A percentile compares a stretch with the other conserved stretches of the same genome.
These are phyloP conservation scores for Drosophila obscura DNA, from an alignment of 1,140 invertebrate species.

Conservation along the genomic window DNA sequence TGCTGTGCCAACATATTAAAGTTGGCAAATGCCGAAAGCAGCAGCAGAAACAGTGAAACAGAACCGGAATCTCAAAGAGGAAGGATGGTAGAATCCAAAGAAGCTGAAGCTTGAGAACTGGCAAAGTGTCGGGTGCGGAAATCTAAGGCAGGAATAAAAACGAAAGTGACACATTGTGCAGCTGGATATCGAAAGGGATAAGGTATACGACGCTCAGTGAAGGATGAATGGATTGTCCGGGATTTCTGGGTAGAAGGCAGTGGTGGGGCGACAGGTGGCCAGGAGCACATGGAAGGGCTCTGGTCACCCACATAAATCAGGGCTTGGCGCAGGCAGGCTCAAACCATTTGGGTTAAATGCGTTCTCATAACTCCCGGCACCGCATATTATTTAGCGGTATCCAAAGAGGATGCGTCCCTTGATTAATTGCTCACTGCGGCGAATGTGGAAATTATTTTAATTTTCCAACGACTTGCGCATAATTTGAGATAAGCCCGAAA, in stretches of 20 bases:
- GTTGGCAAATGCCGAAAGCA: conserved; percentile 48
- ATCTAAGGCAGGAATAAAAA: conserved; percentile 59
- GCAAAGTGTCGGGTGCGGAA: conserved; percentile 61
- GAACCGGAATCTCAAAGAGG: conserved; percentile 4
- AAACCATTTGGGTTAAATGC: conserved; percentile 32
- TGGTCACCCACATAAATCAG: conserved; percentile 46
- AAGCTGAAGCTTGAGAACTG: conserved; percentile 10
- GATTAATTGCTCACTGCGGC: conserved; percentile 74
- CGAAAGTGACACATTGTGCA: conserved; percentile 64
- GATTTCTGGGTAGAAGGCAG: neutral
- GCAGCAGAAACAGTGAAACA: conserved; percentile 7
- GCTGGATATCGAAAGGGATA: conserved; percentile 18
- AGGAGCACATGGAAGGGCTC: neutral
- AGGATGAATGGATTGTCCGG: conserved; percentile 12
- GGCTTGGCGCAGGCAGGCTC: neutral
- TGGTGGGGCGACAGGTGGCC: conserved; percentile 35
- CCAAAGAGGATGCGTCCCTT: conserved; percentile 23
- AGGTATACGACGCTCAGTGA: neutral
- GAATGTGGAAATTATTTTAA: conserved; percentile 81
- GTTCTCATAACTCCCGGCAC: conserved; percentile 57
- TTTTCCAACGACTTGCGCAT: conserved; percentile 51
- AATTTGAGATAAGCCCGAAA: conserved; percentile 61
- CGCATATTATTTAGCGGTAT: conserved; percentile 55
- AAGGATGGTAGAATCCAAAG: neutral
- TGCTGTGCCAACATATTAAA: conserved; percentile 60